Percentiles rank a stretch among this genome's conserved stretches.
phyloP scores from a whole-genome alignment of 2,113 vertebrate species.

The Epinephelus moara region DNA sequence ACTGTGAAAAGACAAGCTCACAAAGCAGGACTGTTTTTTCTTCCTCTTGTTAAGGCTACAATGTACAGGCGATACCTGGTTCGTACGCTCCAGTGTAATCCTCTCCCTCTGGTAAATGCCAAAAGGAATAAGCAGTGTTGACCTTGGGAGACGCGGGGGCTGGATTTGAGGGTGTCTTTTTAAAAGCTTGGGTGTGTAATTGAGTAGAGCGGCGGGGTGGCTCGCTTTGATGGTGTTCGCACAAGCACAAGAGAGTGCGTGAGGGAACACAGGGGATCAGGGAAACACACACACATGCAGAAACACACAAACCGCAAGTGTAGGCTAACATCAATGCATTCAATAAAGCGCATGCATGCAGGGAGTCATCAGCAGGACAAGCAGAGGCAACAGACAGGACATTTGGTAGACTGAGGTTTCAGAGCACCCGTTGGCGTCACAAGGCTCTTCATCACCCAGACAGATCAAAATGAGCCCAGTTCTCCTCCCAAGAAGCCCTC shows the following conservation, averaged over 20 bases:
- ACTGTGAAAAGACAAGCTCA: slow-evolving; percentile 35
- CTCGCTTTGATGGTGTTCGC: slow-evolving; percentile 68
- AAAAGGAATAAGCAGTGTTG: slow-evolving; percentile 70
- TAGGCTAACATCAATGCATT: slow-evolving; percentile 2
- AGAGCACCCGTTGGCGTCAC: slow-evolving; percentile 18
- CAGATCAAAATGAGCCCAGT: slow-evolving; percentile 33
- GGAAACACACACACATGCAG: slow-evolving; percentile 17
- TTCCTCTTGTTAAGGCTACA: slow-evolving; percentile 30
- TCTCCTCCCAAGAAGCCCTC: slow-evolving; percentile 56
- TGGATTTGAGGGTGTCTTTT: slow-evolving; percentile 70
- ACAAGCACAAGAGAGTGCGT: slow-evolving; percentile 35
- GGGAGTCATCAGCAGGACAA: slow-evolving; percentile 5
- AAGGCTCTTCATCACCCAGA: slow-evolving; percentile 41
- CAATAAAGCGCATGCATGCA: slow-evolving; percentile 11
- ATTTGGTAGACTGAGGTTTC: slow-evolving; percentile 34
- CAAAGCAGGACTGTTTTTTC: slow-evolving; percentile 26
- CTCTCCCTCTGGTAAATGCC: slow-evolving; percentile 68
- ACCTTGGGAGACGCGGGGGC: slow-evolving; percentile 63
- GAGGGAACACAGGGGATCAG: slow-evolving; percentile 33
- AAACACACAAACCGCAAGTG: neutral
- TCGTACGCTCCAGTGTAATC: slow-evolving; percentile 61
- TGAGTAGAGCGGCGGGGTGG: slow-evolving; percentile 66
- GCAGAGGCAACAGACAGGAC: slow-evolving; percentile 7
- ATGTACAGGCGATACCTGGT: slow-evolving; percentile 51
- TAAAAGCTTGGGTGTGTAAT: slow-evolving; percentile 70